A percentile compares a stretch with the other conserved stretches of the same genome.
These are phyloP conservation scores for Thalpophila matura DNA, from an alignment of 2,888 invertebrate species.

Conservation along the genomic window DNA sequence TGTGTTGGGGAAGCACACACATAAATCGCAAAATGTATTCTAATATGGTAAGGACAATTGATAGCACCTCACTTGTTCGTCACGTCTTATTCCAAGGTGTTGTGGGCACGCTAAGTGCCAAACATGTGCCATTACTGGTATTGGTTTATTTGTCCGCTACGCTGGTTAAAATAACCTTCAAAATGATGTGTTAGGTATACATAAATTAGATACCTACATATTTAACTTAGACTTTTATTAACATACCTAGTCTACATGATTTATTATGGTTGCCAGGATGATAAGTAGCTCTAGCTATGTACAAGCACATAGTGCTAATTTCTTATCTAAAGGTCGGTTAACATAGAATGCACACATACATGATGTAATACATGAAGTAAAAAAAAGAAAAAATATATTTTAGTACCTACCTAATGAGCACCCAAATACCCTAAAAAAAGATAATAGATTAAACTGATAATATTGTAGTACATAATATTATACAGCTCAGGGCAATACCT, in stretches of 20 bases:
- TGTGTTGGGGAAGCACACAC: slow-evolving; percentile 37
- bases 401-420: too few species aligned
- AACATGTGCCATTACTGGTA: slow-evolving; percentile 35
- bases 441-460: too few species aligned
- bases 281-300: neutral
- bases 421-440: too few species aligned
- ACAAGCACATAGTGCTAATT: neutral
- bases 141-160: slow-evolving; percentile 17
- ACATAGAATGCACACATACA: too few species aligned
- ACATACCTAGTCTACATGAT: neutral
- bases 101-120: slow-evolving; percentile 38
- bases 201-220: too few species aligned
- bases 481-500: slow-evolving; percentile 8
- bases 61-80: slow-evolving; percentile 24
- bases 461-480: neutral
- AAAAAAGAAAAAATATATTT: too few species aligned
- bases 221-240: slow-evolving; percentile 6
- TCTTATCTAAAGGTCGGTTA: neutral
- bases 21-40: slow-evolving; percentile 25
- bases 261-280: neutral
- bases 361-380: too few species aligned
- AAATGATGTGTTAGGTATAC: slow-evolving; percentile 19
- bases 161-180: slow-evolving; percentile 34
- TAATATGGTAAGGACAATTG: slow-evolving; percentile 35
- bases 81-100: slow-evolving; percentile 43